These are phyloP conservation scores for Bimastos eiseni DNA, from an alignment of 2,888 invertebrate species.

Conservation along the genomic window DNA sequence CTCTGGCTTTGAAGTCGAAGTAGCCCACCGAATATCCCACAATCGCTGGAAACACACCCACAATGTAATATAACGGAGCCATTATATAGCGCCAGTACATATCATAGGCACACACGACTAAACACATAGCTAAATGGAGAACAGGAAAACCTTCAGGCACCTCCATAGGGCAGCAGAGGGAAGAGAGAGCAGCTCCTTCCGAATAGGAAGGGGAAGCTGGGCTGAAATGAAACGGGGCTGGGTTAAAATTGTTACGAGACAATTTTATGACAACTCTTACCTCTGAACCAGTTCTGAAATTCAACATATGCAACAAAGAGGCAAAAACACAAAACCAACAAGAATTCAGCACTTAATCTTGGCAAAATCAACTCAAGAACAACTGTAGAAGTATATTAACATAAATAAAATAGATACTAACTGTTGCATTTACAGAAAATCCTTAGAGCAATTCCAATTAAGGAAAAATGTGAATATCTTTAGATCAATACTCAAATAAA, in stretches of 20 bases:
- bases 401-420: conserved; percentile 2
- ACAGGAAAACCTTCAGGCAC: too few relatives aligned
- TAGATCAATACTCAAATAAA: background rate
- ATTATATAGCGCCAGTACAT: too few relatives aligned
- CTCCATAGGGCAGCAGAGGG: too few relatives aligned
- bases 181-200: too few relatives aligned
- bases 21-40: background rate
- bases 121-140: too few relatives aligned
- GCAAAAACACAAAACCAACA: background rate
- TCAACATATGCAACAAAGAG: conserved; percentile 1
- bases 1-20: background rate
- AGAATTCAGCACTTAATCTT: background rate
- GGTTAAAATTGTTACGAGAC: background rate
- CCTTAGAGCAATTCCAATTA: background rate
- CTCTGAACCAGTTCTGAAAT: background rate
- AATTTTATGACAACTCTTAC: background rate
- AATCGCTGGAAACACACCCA: background rate
- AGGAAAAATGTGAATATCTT: background rate
- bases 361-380: background rate
- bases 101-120: too few relatives aligned
- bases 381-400: background rate
- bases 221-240: too few relatives aligned
- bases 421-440: background rate
- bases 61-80: too few relatives aligned
- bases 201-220: too few relatives aligned